Base-by-base conservation (phyloP, 1,140 invertebrate genomes). In the Phymorhynchus buccinoides region DNA sequence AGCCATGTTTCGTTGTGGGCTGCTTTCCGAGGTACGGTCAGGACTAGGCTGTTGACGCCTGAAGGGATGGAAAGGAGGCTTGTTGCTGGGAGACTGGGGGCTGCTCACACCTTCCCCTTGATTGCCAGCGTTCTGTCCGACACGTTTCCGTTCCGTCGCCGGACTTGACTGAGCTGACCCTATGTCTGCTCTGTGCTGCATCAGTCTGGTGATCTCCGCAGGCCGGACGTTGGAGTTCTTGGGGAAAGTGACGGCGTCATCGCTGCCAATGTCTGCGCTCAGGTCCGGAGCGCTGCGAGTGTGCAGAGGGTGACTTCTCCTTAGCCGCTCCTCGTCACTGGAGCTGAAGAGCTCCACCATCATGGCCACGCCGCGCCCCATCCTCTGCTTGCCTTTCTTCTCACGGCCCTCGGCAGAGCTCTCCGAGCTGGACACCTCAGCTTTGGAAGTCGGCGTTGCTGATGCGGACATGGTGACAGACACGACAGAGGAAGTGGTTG, bases 341-440 rank as follows among this genome's bases (percentile, higher is more conserved):
- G 90, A 89, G 75, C 87, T 90, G 80, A 90, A 90, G 39, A 88
- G 84, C 42, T 90, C 91, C 73, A 91, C 84, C 85, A 89, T 89
- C 82, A 85, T 86, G 16, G 88, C 88, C 32, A 90, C 89, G 4
- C 89, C 88, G 71, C 71, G 66, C 39, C 86, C 88, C 27, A 86
- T 41, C 30, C 42, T 71, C 39, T 78, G 81, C 62, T 84, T 87
- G 16, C 39, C 22, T 41, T 66, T 71, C 18, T 32, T 42, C 4
- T 80, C 75, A 0, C 78, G 52, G 7, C 56, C 81, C 2, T 84
- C 83, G 32, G 77, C 71, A 7, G 81, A 83, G 35, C 75, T 62
- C 78, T 81, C 68, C 14, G 84, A 84, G 44, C 73, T 84, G 42
- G 56, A 44, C 18, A 32, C 42, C 1, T 48, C 42, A 27, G 66